Evolutionary conservation across 2,113 vertebrate species (phyloP), one percentile per base, ranked within the genome.

Genomic region (Cyphomyrus discorhynchus): DNA sequence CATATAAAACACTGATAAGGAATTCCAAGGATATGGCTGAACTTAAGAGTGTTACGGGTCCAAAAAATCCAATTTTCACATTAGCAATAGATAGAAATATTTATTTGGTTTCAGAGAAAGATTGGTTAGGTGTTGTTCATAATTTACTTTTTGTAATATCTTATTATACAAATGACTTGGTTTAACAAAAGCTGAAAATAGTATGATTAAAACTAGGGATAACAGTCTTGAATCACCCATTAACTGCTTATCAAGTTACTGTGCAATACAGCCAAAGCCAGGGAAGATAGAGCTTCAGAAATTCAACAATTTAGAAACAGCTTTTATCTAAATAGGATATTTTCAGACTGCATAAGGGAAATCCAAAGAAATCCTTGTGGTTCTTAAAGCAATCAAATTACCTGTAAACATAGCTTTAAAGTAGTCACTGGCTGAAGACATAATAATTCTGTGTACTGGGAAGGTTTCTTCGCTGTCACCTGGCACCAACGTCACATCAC

Each of bases 331-430:
- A 77, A 77, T 10, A 27, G 58, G 58, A 66, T 74, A 74, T 35
- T 27, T 35, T 35, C 66, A 77, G 70, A 80, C 35, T 80, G 35
- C 3, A 42, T 35, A 35, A 17, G 21, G 70, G 62, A 66, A 66
- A 77, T 13, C 5, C 27, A 77, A 77, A 80, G 5, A 21, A 35
- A 80, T 6, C 17, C 35, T 19, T 80, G 31, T 19, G 35, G 35
- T 80, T 42, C 74, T 80, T 2, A 77, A 77, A 39, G 39, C 31
- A 77, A 19, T 77, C 74, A 90, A 21, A 62, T 91, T 56, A 95
- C 95, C 95, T 77, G 96, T 96, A 91, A 97, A 97, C 96, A 97
- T 97, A 2, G 96, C 96, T 84, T 97, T 97, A 91, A 97, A 97
- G 91, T 97, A 97, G 92, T 97, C 96, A 3, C 96, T 96, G 92